Evolutionary conservation across 2,888 invertebrate species (phyloP).

Genomic region (Tinea semifulvella): DNA sequence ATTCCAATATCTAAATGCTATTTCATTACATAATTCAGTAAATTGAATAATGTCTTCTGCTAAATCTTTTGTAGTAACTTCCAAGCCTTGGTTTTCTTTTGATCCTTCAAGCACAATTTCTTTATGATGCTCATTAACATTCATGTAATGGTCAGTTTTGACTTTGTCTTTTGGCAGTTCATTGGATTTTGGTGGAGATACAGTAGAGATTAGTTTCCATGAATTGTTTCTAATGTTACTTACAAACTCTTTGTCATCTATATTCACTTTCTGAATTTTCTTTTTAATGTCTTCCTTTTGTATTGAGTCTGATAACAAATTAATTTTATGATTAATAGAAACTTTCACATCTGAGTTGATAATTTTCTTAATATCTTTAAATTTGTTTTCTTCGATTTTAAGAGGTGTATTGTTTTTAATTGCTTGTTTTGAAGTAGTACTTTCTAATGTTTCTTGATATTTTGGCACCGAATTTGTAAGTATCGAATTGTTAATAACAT

Average conservation of each 20-base stretch:
- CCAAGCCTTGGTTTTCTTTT: constrained; percentile 72
- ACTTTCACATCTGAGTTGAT: constrained; percentile 11
- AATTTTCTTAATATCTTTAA: constrained; percentile 20
- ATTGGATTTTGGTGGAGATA: constrained; percentile 56
- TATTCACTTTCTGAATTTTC: constrained; percentile 57
- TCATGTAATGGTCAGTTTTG: constrained; percentile 36
- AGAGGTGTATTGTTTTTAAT: constrained; percentile 14
- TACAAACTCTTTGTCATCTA: constrained; percentile 49
- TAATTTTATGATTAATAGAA: constrained; percentile 21
- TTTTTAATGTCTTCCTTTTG: constrained; percentile 58
- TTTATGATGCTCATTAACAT: constrained; percentile 33
- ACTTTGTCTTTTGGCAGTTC: constrained; percentile 45
- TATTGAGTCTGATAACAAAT: constrained; percentile 27
- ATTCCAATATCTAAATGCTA: constrained; percentile 86
- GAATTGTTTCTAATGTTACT: constrained; percentile 46
- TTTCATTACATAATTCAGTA: constrained; percentile 81
- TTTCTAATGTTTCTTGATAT: neutral
- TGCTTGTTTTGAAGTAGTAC: constrained; percentile 7
- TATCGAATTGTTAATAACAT: too few relatives aligned
- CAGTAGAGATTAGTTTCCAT: constrained; percentile 69
- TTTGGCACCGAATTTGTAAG: neutral
- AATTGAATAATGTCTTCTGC: constrained; percentile 82
- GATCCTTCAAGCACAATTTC: constrained; percentile 48
- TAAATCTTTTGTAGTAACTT: constrained; percentile 76
- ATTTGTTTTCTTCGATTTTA: neutral